Conservation (phyloP, 2,797 vertebrate species). For the Ceryle rudis region DNA sequence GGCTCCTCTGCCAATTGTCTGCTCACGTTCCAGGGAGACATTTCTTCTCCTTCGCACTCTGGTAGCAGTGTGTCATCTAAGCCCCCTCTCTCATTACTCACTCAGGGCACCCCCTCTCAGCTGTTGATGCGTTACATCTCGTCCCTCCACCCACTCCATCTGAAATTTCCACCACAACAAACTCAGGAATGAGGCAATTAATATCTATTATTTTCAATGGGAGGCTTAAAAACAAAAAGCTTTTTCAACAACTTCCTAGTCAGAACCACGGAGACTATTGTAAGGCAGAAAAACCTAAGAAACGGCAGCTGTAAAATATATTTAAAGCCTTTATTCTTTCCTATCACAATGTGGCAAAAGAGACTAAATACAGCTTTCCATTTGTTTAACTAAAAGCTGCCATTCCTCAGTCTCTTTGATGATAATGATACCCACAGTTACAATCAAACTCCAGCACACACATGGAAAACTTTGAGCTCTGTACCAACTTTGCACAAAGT, state of each 20-base stretch:
- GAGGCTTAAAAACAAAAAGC: constrained; percentile 71
- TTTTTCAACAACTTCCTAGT: constrained; percentile 50
- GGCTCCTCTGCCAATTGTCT: not conserved
- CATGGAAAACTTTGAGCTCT: constrained; percentile 52
- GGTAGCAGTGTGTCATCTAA: not conserved
- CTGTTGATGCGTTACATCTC: not conserved
- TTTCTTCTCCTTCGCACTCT: not conserved
- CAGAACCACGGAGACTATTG: constrained; percentile 63
- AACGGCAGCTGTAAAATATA: constrained; percentile 68
- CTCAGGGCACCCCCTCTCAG: not conserved
- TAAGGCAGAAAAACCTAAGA: constrained; percentile 67
- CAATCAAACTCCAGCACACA: constrained; percentile 54
- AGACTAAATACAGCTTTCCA: constrained; percentile 77
- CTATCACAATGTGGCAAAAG: constrained; percentile 76
- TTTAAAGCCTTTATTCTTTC: constrained; percentile 74
- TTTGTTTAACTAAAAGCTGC: constrained; percentile 81
- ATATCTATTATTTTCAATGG: constrained; percentile 61
- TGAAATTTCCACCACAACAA: constrained; percentile 23
- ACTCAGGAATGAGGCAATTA: constrained; percentile 51
- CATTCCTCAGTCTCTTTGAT: constrained; percentile 70
- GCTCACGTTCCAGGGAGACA: not conserved
- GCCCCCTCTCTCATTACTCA: not conserved
- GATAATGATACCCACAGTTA: constrained; percentile 71
- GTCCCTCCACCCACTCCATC: not conserved
- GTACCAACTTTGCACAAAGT: constrained; percentile 44